phyloP scores from a whole-genome alignment of 2,797 vertebrate genomes.

The Acanthurus lineatus region DNA sequence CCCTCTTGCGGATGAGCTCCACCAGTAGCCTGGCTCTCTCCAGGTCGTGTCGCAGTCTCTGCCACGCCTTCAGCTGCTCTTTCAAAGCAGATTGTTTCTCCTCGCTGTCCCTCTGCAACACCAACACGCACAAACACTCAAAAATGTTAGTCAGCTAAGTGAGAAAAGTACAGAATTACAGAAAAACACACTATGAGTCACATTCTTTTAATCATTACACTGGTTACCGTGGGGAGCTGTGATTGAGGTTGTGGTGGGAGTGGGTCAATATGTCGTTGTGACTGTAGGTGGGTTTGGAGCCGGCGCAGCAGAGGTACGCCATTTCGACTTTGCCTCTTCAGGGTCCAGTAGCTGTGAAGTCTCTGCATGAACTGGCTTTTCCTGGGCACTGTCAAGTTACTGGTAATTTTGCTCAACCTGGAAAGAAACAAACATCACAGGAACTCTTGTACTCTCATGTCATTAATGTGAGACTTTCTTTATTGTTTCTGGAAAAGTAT shows the following conservation, averaged over 20 bases:
- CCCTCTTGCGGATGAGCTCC: conserved; percentile 98
- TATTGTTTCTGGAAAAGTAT: neutral
- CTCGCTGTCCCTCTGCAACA: conserved; percentile 90
- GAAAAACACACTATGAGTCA: neutral
- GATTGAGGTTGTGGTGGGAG: conserved; percentile 67
- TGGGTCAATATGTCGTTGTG: conserved; percentile 94
- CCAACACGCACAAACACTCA: conserved; percentile 53
- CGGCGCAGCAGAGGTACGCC: conserved; percentile 96
- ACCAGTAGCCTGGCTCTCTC: conserved; percentile 97
- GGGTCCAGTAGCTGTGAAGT: conserved; percentile 98
- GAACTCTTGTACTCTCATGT: neutral
- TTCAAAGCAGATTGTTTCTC: conserved; percentile 96
- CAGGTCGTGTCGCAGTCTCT: conserved; percentile 96
- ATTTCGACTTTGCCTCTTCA: conserved; percentile 98
- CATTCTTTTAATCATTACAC: neutral
- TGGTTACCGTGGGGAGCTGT: conserved; percentile 69
- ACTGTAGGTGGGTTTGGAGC: conserved; percentile 97
- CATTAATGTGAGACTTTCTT: neutral
- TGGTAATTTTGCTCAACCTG: conserved; percentile 98
- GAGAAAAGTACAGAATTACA: neutral
- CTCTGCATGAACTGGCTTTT: conserved; percentile 99
- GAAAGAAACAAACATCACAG: conserved; percentile 33
- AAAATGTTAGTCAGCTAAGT: neutral
- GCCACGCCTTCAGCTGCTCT: conserved; percentile 99
- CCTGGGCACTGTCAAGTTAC: conserved; percentile 94